These are phyloP conservation scores for Rhinichthys osculus DNA, from an alignment of 2,797 vertebrate genomes.

Conservation along the genomic window DNA sequence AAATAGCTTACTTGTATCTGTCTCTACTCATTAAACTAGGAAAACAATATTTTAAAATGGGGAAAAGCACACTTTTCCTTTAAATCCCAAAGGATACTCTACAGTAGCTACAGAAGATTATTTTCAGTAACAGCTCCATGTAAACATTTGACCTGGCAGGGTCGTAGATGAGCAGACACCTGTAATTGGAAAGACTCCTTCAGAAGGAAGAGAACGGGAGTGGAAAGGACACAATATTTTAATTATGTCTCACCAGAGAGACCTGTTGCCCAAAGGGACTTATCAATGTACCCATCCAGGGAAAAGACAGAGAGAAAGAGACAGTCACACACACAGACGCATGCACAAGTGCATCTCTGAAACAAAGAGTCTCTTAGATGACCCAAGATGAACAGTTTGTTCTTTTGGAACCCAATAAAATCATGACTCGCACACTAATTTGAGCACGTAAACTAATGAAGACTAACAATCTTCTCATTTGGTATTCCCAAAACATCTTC, in stretches of 20 bases:
- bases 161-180: constrained; percentile 47
- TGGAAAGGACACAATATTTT: constrained; percentile 70
- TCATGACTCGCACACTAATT: constrained; percentile 41
- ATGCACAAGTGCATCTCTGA: constrained; percentile 18
- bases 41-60: not conserved
- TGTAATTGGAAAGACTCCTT: constrained; percentile 64
- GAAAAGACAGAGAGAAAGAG: not conserved
- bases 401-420: constrained; percentile 40
- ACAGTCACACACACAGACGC: not conserved
- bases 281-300: constrained; percentile 12
- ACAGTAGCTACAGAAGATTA: not conserved
- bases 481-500: constrained; percentile 40
- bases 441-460: constrained; percentile 28
- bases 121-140: not conserved
- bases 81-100: not conserved
- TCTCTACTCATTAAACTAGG: not conserved
- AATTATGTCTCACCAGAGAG: constrained; percentile 70
- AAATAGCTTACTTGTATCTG: not conserved
- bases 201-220: constrained; percentile 17
- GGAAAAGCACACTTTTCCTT: not conserved
- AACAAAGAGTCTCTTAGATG: constrained; percentile 33
- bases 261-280: constrained; percentile 32
- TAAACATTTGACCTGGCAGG: constrained; percentile 36
- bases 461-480: constrained; percentile 33
- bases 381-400: constrained; percentile 33